Conservation (phyloP, 2,888 invertebrate genomes). For the Pseudococcus jackbeardsleyi region DNA sequence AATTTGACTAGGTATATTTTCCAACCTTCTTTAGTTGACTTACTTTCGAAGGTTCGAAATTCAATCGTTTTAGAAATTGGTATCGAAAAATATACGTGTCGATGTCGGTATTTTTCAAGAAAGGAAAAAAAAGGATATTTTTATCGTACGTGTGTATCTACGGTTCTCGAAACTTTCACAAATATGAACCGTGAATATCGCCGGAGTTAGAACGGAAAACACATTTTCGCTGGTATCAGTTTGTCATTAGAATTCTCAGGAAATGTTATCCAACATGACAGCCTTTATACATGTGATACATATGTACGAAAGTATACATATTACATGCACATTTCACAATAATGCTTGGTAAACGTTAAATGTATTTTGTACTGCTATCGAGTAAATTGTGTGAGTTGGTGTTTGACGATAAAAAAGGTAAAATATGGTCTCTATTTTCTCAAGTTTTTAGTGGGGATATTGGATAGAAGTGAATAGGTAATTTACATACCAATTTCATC, state of each 20-base stretch:
- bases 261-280: constrained; percentile 16
- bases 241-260: constrained; percentile 26
- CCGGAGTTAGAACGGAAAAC: neutral
- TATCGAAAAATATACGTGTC: neutral
- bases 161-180: neutral
- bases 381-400: too few species aligned
- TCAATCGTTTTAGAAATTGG: neutral
- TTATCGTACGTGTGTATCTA: neutral
- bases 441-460: too few species aligned
- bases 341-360: neutral
- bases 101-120: neutral
- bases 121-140: neutral
- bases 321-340: neutral
- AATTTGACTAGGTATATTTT: too few species aligned
- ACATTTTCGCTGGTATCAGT: constrained; percentile 9
- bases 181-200: neutral
- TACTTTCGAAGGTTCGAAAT: too few species aligned
- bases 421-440: too few species aligned
- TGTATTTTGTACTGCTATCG: neutral
- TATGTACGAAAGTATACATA: neutral
- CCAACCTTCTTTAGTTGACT: too few species aligned
- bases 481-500: too few species aligned
- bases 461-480: too few species aligned
- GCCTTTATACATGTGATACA: neutral
- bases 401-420: too few species aligned